Conservation (phyloP, 2,888 invertebrate genomes). For the Pseudococcus jackbeardsleyi region DNA sequence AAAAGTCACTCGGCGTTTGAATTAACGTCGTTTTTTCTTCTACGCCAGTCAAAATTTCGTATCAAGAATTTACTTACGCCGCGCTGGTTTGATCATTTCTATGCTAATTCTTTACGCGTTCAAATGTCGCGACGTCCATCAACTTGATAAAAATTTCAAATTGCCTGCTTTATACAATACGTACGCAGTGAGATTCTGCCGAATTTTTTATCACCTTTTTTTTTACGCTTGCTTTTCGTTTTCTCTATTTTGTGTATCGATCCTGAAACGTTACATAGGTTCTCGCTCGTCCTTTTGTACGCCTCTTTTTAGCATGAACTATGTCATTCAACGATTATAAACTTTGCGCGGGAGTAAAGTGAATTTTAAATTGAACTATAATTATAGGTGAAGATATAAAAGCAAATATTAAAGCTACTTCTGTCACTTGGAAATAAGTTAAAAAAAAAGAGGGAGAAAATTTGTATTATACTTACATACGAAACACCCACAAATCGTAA, state of each 20-base stretch:
- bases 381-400: background rate
- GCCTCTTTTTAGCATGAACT: background rate
- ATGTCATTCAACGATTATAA: background rate
- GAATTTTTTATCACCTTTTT: background rate
- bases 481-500: too few species aligned
- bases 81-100: background rate
- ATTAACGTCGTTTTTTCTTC: background rate
- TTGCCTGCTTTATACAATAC: background rate
- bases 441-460: too few species aligned
- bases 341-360: slow-evolving; percentile 10
- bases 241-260: background rate
- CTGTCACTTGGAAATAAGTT: background rate
- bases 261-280: background rate
- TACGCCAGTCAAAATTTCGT: background rate
- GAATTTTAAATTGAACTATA: background rate
- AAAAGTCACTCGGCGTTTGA: background rate
- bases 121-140: background rate
- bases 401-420: background rate
- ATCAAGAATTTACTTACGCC: background rate
- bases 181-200: background rate
- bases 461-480: too few species aligned
- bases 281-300: too few species aligned
- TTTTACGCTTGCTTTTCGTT: background rate
- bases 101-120: background rate
- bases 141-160: background rate